Evolutionary conservation across 53 echinoderm and acorn worm genomes (phyloP).

Genomic region (Astropecten irregularis): DNA sequence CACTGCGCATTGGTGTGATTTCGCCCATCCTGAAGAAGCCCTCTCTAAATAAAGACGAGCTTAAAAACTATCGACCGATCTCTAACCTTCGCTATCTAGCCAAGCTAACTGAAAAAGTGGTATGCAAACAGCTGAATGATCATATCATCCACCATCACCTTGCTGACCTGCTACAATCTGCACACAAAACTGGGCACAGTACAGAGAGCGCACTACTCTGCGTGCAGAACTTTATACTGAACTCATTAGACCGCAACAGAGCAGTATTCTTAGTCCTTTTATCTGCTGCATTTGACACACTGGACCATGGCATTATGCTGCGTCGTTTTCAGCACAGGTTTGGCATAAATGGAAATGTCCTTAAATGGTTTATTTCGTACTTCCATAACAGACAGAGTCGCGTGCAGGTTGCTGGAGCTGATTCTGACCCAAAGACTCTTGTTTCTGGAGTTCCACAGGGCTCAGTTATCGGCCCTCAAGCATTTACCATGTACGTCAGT

Average conservation of each 20-base stretch:
- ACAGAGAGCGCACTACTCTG: background rate
- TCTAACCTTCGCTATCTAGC: conserved; percentile 16
- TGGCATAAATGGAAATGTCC: background rate
- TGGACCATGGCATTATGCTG: conserved; percentile 9
- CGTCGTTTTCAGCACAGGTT: background rate
- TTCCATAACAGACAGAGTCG: background rate
- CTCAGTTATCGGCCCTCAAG: conserved; percentile 12
- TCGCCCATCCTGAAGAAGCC: conserved; percentile 37
- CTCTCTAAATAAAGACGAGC: conserved; percentile 1
- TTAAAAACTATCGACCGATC: conserved; percentile 12
- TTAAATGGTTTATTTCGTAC: background rate
- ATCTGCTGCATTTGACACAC: conserved; percentile 16
- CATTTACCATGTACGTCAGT: conserved; percentile 7
- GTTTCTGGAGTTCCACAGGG: conserved; percentile 16
- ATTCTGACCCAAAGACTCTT: background rate
- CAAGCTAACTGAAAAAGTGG: background rate
- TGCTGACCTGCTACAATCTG: conserved; percentile 10
- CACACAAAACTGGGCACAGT: background rate
- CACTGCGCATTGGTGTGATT: background rate
- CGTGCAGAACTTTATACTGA: background rate
- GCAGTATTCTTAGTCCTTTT: background rate
- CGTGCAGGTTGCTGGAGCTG: background rate
- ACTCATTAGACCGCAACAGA: background rate
- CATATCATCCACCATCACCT: conserved; percentile 1
- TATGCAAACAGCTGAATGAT: background rate